These are phyloP conservation scores for Pecten maximus DNA, from an alignment of 2,888 invertebrate species.

Conservation along the genomic window DNA sequence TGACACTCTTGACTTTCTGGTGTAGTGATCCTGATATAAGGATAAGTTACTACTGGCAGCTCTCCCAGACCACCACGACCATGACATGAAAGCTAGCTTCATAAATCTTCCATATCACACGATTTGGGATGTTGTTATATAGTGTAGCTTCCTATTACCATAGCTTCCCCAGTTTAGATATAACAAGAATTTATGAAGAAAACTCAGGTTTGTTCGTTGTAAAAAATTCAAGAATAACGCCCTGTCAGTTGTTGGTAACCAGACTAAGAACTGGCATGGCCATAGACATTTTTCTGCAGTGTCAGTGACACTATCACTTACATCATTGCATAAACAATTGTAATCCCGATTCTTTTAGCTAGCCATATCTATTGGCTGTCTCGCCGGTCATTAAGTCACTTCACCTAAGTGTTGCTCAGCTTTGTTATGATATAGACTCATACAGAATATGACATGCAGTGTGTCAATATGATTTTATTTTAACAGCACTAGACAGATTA, in stretches of 20 bases:
- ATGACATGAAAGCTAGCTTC: not conserved
- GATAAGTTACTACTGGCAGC: not conserved
- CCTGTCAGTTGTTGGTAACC: not conserved
- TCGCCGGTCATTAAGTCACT: not conserved
- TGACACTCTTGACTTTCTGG: not conserved
- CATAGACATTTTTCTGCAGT: not conserved
- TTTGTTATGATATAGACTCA: not conserved
- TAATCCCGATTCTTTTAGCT: not conserved
- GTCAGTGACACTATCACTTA: not conserved
- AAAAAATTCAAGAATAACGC: not conserved
- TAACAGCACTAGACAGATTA: not conserved
- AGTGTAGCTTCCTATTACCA: not conserved
- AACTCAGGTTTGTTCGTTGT: not conserved
- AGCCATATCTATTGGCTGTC: not conserved
- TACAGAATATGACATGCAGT: not conserved
- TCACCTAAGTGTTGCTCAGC: not conserved
- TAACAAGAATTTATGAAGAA: too few relatives aligned
- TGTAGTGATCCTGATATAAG: not conserved
- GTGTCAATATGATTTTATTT: constrained; percentile 20
- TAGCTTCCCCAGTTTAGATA: not conserved
- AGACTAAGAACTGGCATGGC: not conserved
- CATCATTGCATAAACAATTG: constrained; percentile 18
- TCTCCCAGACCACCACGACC: not conserved
- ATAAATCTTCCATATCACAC: not conserved
- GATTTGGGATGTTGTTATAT: not conserved